These are phyloP conservation scores for Epistrophe eligans DNA, from an alignment of 2,888 invertebrate genomes.

Conservation along the genomic window DNA sequence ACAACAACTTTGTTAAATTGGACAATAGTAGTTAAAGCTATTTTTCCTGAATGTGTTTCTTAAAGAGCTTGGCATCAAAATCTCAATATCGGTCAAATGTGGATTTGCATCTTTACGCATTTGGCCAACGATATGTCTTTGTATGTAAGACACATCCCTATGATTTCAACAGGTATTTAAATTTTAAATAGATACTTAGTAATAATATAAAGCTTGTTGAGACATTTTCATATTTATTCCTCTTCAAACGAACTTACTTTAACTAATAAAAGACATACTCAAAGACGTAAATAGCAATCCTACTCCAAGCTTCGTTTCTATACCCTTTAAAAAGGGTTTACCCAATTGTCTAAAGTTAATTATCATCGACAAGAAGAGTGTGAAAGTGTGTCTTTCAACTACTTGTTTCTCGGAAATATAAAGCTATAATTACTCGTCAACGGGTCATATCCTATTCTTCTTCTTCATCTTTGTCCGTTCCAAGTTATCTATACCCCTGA, in stretches of 20 bases:
- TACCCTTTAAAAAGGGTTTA: not conserved
- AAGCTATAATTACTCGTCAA: slow-evolving; percentile 36
- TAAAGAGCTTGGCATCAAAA: too few relatives aligned
- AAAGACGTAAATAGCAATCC: not conserved
- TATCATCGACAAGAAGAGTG: slow-evolving; percentile 31
- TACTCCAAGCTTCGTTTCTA: not conserved
- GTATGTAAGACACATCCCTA: too few relatives aligned
- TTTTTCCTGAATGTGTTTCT: too few relatives aligned
- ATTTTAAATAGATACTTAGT: too few relatives aligned
- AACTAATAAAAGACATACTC: not conserved
- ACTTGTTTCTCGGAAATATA: slow-evolving; percentile 49
- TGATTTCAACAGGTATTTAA: too few relatives aligned
- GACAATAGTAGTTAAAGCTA: too few relatives aligned
- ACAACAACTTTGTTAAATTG: too few relatives aligned
- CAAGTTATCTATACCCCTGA: slow-evolving; percentile 31
- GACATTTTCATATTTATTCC: too few relatives aligned
- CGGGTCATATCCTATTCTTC: slow-evolving; percentile 34
- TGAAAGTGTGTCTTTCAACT: slow-evolving; percentile 44
- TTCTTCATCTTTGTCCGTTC: slow-evolving; percentile 12
- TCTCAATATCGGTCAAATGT: too few relatives aligned
- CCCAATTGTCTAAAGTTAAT: slow-evolving; percentile 7
- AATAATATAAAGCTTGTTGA: too few relatives aligned
- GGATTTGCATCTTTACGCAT: too few relatives aligned
- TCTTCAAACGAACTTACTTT: not conserved
- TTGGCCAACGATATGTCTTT: too few relatives aligned